Conservation (phyloP, 2,797 vertebrate species). For the Mastacembelus armatus region DNA sequence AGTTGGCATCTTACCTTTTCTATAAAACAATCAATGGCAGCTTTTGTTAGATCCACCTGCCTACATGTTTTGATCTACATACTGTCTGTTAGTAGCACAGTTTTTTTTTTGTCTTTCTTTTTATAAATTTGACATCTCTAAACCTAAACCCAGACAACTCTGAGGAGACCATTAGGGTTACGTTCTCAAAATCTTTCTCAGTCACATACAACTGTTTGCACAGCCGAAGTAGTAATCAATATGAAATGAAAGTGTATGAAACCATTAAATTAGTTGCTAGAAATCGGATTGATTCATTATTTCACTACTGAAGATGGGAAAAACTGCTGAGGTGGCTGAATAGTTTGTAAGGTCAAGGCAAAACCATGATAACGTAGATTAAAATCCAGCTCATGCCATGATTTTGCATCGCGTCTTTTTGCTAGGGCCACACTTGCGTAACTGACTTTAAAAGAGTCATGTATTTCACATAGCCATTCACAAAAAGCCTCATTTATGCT, state of each 20-base stretch:
- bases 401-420: not conserved
- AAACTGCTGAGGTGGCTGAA: not conserved
- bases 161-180: not conserved
- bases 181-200: not conserved
- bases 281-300: not conserved
- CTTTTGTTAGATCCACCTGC: no score
- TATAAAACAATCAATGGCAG: no score
- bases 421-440: not conserved
- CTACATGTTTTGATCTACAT: no score
- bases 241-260: not conserved
- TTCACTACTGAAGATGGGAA: not conserved
- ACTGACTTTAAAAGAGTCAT: constrained; percentile 18
- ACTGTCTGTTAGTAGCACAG: no score
- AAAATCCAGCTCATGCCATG: not conserved
- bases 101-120: no score
- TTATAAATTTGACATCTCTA: not conserved
- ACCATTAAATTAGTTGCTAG: not conserved
- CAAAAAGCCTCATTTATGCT: not conserved
- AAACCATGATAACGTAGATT: not conserved
- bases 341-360: not conserved
- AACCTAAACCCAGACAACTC: not conserved
- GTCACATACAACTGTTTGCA: not conserved
- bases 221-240: not conserved
- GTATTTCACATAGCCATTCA: no score
- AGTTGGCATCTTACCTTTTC: no score